Conservation (phyloP, 2,888 invertebrate genomes). For the Heterodera filipjevi region DNA sequence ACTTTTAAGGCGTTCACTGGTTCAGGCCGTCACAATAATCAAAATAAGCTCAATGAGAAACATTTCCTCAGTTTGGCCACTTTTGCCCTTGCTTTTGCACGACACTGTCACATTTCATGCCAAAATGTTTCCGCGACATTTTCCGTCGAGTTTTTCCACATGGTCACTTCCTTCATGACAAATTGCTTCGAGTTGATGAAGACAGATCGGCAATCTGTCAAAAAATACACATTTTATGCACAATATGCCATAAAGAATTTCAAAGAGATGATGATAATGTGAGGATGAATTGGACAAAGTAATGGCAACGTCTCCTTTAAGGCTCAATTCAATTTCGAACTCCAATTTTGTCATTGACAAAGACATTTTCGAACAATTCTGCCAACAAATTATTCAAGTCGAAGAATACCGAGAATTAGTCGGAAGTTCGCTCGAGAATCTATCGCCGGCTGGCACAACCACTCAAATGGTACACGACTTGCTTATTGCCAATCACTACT, state of each 20-base stretch:
- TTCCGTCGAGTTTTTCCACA: constrained; percentile 79
- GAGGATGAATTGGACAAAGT: constrained; percentile 66
- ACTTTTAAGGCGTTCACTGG: constrained; percentile 41
- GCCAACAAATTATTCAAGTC: constrained; percentile 51
- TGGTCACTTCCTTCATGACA: constrained; percentile 84
- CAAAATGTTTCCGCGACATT: constrained; percentile 35
- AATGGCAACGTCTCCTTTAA: constrained; percentile 10
- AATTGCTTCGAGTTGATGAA: constrained; percentile 80
- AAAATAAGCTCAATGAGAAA: constrained; percentile 44
- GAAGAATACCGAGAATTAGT: constrained; percentile 59
- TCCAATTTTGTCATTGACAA: constrained; percentile 30
- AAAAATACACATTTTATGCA: constrained; percentile 75
- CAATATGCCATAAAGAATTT: constrained; percentile 81
- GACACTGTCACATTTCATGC: constrained; percentile 42
- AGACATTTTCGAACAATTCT: constrained; percentile 38
- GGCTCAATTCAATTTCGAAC: constrained; percentile 33
- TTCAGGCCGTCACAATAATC: constrained; percentile 33
- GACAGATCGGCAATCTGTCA: constrained; percentile 82
- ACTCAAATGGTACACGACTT: constrained; percentile 66
- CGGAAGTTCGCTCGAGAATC: neutral
- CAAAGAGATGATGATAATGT: constrained; percentile 82
- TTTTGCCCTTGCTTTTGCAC: constrained; percentile 49
- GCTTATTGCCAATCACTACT: constrained; percentile 68
- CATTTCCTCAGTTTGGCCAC: constrained; percentile 49
- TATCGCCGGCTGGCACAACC: constrained; percentile 79